phyloP scores from a whole-genome alignment of 2,888 invertebrate genomes.

The Oscheius sp. region DNA sequence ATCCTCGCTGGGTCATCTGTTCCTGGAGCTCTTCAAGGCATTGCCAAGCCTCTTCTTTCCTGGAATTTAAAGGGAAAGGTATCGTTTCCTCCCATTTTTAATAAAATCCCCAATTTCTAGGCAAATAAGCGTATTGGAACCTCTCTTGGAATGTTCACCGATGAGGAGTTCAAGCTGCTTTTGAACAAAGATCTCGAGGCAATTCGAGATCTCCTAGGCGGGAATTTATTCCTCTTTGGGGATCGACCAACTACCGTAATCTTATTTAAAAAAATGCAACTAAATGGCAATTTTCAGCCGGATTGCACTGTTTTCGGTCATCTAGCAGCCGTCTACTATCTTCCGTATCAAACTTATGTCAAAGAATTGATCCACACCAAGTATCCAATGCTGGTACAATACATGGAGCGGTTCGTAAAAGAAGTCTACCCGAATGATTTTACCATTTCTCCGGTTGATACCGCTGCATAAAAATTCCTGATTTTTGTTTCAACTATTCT shows the following conservation, averaged over 20 bases:
- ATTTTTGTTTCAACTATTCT: too few relatives aligned
- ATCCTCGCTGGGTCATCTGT: neutral
- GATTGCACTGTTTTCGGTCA: constrained; percentile 36
- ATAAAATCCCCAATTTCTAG: neutral
- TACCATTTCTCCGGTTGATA: neutral
- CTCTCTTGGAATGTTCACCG: constrained; percentile 23
- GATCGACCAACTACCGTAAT: constrained; percentile 14
- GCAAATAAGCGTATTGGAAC: constrained; percentile 1
- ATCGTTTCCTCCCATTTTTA: neutral
- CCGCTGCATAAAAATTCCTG: neutral
- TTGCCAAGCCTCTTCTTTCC: neutral
- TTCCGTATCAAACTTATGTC: constrained; percentile 13
- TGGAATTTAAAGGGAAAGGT: constrained; percentile 6
- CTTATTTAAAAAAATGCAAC: neutral
- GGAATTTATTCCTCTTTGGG: constrained; percentile 18
- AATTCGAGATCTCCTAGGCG: constrained; percentile 1
- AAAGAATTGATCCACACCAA: constrained; percentile 19
- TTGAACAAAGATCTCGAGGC: constrained; percentile 24
- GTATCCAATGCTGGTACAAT: constrained; percentile 29
- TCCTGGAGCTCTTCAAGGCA: neutral
- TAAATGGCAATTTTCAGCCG: constrained; percentile 17
- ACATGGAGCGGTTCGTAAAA: constrained; percentile 15
- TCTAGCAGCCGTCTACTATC: constrained; percentile 32
- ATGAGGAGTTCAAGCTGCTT: constrained; percentile 23
- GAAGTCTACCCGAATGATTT: constrained; percentile 14